Evolutionary conservation across 2,113 vertebrate genomes (phyloP), one percentile per base, ranked within the genome.

Genomic region (Caranx melampygus): DNA sequence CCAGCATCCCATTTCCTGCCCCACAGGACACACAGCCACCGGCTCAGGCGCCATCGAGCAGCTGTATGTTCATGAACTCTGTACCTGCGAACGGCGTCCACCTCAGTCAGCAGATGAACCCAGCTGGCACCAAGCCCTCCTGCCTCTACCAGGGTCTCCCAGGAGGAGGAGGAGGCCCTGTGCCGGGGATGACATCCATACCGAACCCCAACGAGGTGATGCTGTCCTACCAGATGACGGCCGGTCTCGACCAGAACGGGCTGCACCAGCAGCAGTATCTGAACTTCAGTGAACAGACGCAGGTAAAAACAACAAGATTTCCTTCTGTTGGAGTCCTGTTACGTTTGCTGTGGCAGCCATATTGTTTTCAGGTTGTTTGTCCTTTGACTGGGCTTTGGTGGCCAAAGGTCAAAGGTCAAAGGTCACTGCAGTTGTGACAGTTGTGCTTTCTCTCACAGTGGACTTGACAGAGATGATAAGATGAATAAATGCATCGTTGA

Each of bases 261-360:
- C 79, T 76, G 0, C 62, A 69, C 45, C 90, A 68, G 0, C 92
- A 87, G 77, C 82, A 45, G 0, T 91, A 81, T 68, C 83, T 90
- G 4, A 79, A 75, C 82, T 94, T 89, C 26, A 86, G 69, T 15
- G 77, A 82, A 33, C 91, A 92, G 72, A 87, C 79, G 1, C 92
- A 91, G 94, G 94, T 95, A 88, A 88, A 81, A 72, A 55, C 10
- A 20, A 11, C 9, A 42, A 42, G 2, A 42, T 26, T 26, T 26
- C 26, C 2, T 26, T 26, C 26, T 26, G 26, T 26, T 26, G 26
- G 26, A 26, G 26, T 26, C 26, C 26, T 26, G 26, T 26, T 1
- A 26, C 26, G 26, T 26, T 26, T 26, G 26, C 1, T 26, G 26
- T 26, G 26, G 26, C 26, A 26, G 26, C 26, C 26, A 26, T 26